These are phyloP conservation scores for Elephas maximus DNA, from an alignment of 2,113 vertebrate genomes.

Conservation along the genomic window DNA sequence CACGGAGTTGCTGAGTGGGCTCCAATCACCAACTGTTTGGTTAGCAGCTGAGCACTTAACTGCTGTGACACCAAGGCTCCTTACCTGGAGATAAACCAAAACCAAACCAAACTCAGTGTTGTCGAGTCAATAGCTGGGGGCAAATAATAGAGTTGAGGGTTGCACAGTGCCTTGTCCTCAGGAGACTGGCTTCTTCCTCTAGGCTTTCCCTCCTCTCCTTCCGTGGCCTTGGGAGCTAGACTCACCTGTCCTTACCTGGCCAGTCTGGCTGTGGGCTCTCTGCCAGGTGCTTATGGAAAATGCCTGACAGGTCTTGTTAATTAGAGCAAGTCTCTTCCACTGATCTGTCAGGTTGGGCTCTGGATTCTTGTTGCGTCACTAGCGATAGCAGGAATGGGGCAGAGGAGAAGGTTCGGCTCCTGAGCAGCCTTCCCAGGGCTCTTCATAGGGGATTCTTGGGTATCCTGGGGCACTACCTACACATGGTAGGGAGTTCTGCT, in stretches of 20 bases:
- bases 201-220: rapidly evolving
- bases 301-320: neutral
- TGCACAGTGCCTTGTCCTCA: neutral
- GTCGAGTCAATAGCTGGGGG: too few species aligned
- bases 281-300: neutral
- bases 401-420: neutral
- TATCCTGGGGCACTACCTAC: neutral
- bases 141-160: neutral
- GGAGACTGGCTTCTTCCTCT: neutral
- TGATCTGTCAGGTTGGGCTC: neutral
- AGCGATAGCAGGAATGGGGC: neutral
- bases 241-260: neutral
- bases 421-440: rapidly evolving
- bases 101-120: too few species aligned
- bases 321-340: neutral
- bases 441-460: neutral
- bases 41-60: neutral
- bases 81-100: neutral
- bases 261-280: neutral
- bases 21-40: neutral
- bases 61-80: neutral
- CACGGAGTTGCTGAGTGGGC: neutral
- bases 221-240: rapidly evolving
- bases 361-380: neutral
- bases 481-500: neutral